Conservation (phyloP, 2,797 vertebrate species). For the Falco rusticolus region DNA sequence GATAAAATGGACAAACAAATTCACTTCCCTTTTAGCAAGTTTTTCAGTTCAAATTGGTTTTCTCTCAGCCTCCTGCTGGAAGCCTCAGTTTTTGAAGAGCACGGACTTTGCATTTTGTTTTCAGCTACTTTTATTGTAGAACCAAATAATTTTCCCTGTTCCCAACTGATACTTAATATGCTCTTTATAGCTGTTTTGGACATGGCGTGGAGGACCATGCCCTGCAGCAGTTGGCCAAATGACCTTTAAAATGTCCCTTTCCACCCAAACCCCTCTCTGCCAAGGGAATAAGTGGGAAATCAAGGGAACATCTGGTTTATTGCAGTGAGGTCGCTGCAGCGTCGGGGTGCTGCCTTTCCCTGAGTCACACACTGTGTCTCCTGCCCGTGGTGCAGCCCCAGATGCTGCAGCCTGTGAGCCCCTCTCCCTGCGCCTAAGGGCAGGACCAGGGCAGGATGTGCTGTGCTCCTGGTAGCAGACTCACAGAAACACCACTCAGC, state of each 20-base stretch:
- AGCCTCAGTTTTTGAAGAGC: background rate
- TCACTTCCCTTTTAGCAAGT: background rate
- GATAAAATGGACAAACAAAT: background rate
- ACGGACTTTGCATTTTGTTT: background rate
- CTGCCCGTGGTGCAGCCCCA: background rate
- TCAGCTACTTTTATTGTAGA: background rate
- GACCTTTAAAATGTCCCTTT: background rate
- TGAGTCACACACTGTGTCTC: fast-evolving
- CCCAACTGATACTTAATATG: background rate
- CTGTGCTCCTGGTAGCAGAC: background rate
- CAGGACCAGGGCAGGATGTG: background rate
- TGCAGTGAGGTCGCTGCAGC: background rate
- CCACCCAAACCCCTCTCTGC: background rate
- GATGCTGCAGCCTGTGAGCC: fast-evolving
- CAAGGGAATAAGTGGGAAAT: background rate
- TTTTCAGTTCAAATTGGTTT: background rate
- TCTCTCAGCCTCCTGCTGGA: background rate
- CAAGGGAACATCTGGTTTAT: background rate
- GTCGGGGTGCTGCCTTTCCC: background rate
- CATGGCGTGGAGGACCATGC: background rate
- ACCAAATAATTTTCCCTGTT: background rate
- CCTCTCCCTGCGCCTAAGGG: background rate
- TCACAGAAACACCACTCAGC: background rate
- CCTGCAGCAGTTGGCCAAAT: background rate
- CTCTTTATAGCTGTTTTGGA: background rate